Conservation (phyloP, 2,113 vertebrate genomes). For the Rhombomys opimus region DNA sequence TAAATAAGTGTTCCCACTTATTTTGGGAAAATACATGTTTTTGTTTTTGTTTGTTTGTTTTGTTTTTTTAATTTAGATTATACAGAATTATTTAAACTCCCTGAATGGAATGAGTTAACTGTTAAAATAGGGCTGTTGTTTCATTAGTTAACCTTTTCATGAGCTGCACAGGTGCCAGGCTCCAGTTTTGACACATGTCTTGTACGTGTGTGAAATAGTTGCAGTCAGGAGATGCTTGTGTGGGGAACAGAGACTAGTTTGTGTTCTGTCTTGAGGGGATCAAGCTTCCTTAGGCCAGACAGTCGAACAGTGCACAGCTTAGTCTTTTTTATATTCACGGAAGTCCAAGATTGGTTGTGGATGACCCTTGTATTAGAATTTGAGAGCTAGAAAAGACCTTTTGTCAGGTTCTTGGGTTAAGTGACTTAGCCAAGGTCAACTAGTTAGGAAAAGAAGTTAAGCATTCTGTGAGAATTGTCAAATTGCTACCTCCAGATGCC, state of each 20-base stretch:
- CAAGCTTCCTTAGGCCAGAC: neutral
- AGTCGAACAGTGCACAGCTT: neutral
- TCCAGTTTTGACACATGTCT: neutral
- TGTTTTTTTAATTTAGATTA: constrained; percentile 13
- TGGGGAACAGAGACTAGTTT: neutral
- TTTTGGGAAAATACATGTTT: neutral
- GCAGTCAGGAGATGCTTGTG: too few species aligned
- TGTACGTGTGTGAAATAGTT: neutral
- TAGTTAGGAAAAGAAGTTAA: neutral
- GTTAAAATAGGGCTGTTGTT: neutral
- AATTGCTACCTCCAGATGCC: neutral
- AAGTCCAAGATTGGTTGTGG: constrained; percentile 22
- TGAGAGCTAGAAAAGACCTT: neutral
- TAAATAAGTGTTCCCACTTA: neutral
- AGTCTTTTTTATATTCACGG: neutral
- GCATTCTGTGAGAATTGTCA: neutral
- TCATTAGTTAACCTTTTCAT: neutral
- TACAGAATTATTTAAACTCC: neutral
- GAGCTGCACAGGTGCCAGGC: neutral
- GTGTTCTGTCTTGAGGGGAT: neutral
- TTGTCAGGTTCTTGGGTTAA: constrained; percentile 9
- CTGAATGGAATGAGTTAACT: neutral
- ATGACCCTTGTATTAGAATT: constrained; percentile 1
- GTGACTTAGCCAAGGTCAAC: neutral
- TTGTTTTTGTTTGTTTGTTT: neutral